Conservation (phyloP, 2,113 vertebrate genomes). For the Bolborhynchus lineola region DNA sequence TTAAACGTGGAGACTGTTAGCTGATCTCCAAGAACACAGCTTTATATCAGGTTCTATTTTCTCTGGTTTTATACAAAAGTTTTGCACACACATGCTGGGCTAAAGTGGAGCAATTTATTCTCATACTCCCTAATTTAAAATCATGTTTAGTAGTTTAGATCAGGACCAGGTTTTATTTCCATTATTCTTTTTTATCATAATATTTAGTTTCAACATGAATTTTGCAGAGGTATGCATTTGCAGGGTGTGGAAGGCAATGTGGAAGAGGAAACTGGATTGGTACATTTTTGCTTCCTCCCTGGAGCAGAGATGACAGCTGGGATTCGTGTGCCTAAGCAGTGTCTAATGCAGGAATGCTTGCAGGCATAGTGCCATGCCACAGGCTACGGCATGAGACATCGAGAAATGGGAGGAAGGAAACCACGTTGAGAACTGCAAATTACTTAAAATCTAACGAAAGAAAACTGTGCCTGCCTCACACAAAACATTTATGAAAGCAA, state of each 20-base stretch:
- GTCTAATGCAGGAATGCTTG: neutral
- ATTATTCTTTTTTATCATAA: neutral
- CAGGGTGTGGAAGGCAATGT: neutral
- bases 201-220: neutral
- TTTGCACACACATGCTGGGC: neutral
- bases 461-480: conserved; percentile 23
- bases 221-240: neutral
- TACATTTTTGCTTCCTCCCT: neutral
- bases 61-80: neutral
- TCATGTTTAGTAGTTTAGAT: neutral
- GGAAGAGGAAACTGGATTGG: neutral
- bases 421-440: neutral
- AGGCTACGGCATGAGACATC: neutral
- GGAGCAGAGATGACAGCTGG: conserved; percentile 9
- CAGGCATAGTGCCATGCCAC: neutral
- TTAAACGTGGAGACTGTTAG: neutral
- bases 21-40: neutral
- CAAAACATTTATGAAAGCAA: conserved; percentile 24
- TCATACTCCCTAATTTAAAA: neutral
- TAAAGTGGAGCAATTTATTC: neutral
- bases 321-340: neutral
- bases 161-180: neutral
- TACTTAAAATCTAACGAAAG: conserved; percentile 34
- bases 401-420: conserved; percentile 25
- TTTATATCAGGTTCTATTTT: neutral